Evolutionary conservation across 2,797 vertebrate species (phyloP).

Genomic region (Fistularia tabacaria): DNA sequence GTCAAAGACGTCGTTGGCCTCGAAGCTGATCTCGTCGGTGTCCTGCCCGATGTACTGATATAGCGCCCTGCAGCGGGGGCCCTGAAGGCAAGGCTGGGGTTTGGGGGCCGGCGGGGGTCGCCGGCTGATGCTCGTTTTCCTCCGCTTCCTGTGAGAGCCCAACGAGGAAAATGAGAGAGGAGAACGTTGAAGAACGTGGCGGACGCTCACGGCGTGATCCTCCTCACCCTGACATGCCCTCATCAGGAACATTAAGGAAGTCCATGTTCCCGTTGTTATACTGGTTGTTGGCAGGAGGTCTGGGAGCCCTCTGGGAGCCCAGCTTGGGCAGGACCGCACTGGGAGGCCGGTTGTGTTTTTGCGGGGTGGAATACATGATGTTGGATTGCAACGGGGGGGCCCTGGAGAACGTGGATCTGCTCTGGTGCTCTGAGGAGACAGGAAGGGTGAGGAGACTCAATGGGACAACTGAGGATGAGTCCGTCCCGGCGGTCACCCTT

Average conservation of each 20-base stretch:
- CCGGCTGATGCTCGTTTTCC: constrained; percentile 81
- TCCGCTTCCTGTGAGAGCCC: constrained; percentile 77
- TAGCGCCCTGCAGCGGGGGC: constrained; percentile 82
- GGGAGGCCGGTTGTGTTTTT: constrained; percentile 69
- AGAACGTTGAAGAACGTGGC: not conserved
- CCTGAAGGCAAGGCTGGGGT: constrained; percentile 66
- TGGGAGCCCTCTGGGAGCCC: constrained; percentile 47
- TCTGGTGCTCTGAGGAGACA: constrained; percentile 54
- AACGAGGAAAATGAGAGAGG: constrained; percentile 1
- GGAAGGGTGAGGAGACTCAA: constrained; percentile 45
- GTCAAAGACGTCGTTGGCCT: constrained; percentile 83
- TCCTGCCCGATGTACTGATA: constrained; percentile 93
- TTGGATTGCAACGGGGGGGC: constrained; percentile 24
- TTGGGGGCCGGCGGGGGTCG: constrained; percentile 86
- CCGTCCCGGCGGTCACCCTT: too few species aligned
- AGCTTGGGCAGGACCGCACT: constrained; percentile 64
- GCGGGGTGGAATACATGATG: constrained; percentile 59
- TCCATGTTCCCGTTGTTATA: constrained; percentile 80
- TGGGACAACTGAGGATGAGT: too few species aligned
- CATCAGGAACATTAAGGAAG: constrained; percentile 94
- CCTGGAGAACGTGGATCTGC: not conserved
- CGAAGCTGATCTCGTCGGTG: constrained; percentile 93
- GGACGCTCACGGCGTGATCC: not conserved
- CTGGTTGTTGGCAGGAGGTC: constrained; percentile 43
- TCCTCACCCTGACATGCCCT: constrained; percentile 92